Evolutionary conservation across 2,113 vertebrate genomes (phyloP), one percentile per base, ranked within the genome.

Genomic region (Panthera tigris): DNA sequence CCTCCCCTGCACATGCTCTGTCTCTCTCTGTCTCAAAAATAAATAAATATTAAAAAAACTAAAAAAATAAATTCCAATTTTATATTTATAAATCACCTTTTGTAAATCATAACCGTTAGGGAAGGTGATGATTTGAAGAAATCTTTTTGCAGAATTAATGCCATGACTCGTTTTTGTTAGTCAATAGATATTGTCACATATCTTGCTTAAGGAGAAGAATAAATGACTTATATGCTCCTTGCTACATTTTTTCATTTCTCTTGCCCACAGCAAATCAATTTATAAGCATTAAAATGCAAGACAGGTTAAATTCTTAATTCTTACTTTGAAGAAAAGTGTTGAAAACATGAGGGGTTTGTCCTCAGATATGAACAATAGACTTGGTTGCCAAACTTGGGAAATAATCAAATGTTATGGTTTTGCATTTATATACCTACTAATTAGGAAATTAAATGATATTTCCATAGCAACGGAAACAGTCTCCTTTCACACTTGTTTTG

Each of bases 391-490:
- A 91, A 95, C 74, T 96, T 95, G 11, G 27, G 66, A 96, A 91
- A 90, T 97, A 97, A 97, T 97, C n/a, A 95, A 79, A 95, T 95
- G 76, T 71, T 96, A 82, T 39, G 74, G 68, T 65, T 93, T 97
- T 96, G 74, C 82, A 92, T 95, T 96, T 97, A 78, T 97, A 87
- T 96, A 89, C 83, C 68, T 93, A 84, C 41, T 92, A 94, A 97
- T 97, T 85, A 96, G 68, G 86, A 94, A 89, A 94, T 96, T 94
- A 85, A 97, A 92, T 95, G 78, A 55, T 92, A 97, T 98, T 97
- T 96, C 95, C 87, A 91, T 96, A 71, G 90, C 86, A 98, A 97
- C 15, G 10, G 36, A 89, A 95, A 86, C 21, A 87, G 1, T 91
- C 63, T 91, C n/a, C 39, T 92, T 82, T 85, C 73, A 89, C 11